Evolutionary conservation across 2,113 vertebrate species (phyloP), one percentile per base, ranked within the genome.

Genomic region (Solea solea): DNA sequence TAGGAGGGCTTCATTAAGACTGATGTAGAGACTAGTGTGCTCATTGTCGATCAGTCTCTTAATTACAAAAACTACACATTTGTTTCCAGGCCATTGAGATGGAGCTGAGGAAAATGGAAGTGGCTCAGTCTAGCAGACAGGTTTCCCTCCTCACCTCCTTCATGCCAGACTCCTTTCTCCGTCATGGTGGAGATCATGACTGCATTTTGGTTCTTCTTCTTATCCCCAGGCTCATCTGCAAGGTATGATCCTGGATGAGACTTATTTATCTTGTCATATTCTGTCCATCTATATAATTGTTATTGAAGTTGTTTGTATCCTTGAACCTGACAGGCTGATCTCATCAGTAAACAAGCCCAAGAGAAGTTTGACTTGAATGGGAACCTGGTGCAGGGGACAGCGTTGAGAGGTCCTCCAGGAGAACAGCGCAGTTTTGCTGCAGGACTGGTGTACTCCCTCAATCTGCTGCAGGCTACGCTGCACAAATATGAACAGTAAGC

Each of bases 91-190:
- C 98, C 40, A 98, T 99, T 34, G 97, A 99, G 90, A 99, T 98
- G 98, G 97, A 99, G 88, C 88, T 99, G 87, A 93, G 98, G 75
- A 97, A 98, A 90, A 97, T 98, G 97, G 98, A 99, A 59, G 98
- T 98, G 78, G 91, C 91, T 56, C 97, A 99, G 91, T 94, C 96
- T 7, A 98, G 96, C 63, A 91, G 96, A 9, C 97, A 99, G 70
- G 97, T 97, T 64, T 94, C 96, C 49, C 94, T 99, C 11, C 95
- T 99, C 65, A 98, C 95, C 15, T 94, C 98, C 88, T 99, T 99
- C 92, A 99, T 99, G 98, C 97, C 98, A 0, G 96, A 98, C 79
- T 98, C 97, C 76, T 99, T 99, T 93, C 93, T 98, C 70, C 94
- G 95, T 14, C 97, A 97, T 0, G 97, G 97, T 0, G 97, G 97